Conservation (phyloP, 2,888 invertebrate species). For the Vanessa cardui region DNA sequence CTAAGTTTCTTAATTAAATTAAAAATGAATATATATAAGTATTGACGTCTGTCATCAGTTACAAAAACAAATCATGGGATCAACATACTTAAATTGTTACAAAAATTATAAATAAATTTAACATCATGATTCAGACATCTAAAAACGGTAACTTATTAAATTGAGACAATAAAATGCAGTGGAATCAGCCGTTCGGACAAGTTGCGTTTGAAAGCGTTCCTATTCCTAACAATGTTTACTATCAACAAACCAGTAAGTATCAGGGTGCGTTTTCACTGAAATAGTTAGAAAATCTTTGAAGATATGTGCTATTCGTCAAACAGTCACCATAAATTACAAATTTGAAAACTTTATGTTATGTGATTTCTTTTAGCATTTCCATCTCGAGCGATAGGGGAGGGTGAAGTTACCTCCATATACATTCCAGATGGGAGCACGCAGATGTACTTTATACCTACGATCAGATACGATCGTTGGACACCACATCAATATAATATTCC, state of each 20-base stretch:
- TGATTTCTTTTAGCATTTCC: slow-evolving; percentile 26
- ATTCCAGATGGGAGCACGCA: slow-evolving; percentile 67
- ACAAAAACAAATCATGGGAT: slow-evolving; percentile 12
- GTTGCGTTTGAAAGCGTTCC: slow-evolving; percentile 17
- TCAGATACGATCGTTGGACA: slow-evolving; percentile 46
- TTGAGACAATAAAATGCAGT: slow-evolving; percentile 56
- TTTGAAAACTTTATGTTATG: background rate
- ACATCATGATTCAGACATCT: background rate
- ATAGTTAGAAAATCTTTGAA: too few relatives aligned
- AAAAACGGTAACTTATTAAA: background rate
- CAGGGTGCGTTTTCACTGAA: background rate
- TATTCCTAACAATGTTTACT: slow-evolving; percentile 7
- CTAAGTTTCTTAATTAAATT: too few relatives aligned
- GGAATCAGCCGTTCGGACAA: slow-evolving; percentile 45
- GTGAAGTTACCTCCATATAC: slow-evolving; percentile 60
- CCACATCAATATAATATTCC: slow-evolving; percentile 37
- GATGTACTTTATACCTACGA: slow-evolving; percentile 61
- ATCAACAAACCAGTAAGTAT: slow-evolving; percentile 14
- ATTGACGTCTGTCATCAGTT: slow-evolving; percentile 7
- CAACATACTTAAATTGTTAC: background rate
- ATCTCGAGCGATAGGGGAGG: slow-evolving; percentile 67
- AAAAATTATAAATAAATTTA: background rate
- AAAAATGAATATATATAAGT: background rate
- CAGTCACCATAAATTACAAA: too few relatives aligned
- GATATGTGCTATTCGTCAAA: too few relatives aligned